Conservation (phyloP, 2,797 vertebrate genomes). For the Hyperoplus immaculatus region DNA sequence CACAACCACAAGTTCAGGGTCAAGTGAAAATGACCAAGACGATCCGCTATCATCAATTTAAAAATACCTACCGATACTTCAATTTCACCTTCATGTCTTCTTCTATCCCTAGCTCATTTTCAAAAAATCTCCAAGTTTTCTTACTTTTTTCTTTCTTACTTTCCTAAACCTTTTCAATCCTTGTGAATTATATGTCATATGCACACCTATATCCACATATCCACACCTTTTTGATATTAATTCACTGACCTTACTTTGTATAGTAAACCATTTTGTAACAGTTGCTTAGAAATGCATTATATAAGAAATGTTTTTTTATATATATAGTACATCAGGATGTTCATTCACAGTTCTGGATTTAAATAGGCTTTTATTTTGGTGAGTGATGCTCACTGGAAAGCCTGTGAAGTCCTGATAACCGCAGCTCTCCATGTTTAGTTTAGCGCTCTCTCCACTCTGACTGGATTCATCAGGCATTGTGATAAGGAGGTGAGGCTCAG, state of each 20-base stretch:
- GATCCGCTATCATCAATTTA: not conserved
- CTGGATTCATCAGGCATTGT: slow-evolving; percentile 64
- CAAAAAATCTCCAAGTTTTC: not conserved
- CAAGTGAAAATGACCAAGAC: not conserved
- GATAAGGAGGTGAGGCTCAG: slow-evolving; percentile 66
- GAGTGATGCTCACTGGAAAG: slow-evolving; percentile 61
- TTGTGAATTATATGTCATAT: not conserved
- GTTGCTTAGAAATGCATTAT: slow-evolving; percentile 21
- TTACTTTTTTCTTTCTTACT: not conserved
- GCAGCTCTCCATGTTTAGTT: slow-evolving; percentile 57
- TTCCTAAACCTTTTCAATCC: not conserved
- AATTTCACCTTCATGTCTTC: not conserved
- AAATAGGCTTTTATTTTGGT: slow-evolving; percentile 51
- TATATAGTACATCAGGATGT: slow-evolving; percentile 4
- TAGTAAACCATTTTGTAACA: slow-evolving; percentile 32
- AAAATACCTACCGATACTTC: not conserved
- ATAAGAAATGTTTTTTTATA: slow-evolving; percentile 34
- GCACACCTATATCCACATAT: too few species aligned
- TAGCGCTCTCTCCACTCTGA: slow-evolving; percentile 42
- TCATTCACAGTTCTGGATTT: slow-evolving; percentile 56
- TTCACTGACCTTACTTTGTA: slow-evolving; percentile 31
- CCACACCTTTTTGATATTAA: slow-evolving; percentile 13
- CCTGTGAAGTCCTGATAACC: slow-evolving; percentile 67
- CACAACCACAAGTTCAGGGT: not conserved
- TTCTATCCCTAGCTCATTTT: not conserved